A percentile compares a stretch with the other conserved stretches of the same genome.
phyloP scores from a whole-genome alignment of 1,140 invertebrate genomes.

The Drosophila persimilis region DNA sequence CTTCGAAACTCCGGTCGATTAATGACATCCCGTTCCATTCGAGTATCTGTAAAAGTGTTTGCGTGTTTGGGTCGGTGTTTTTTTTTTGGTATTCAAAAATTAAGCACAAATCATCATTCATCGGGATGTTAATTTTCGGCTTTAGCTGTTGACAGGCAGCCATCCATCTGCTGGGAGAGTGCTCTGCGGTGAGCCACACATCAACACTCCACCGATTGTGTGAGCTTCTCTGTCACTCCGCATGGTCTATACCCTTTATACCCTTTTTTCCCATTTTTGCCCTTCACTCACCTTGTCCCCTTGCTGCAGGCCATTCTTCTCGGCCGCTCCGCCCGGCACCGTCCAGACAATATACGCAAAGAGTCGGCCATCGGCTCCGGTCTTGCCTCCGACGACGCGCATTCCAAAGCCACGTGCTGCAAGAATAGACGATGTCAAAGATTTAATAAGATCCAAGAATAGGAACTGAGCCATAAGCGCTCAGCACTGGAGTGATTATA shows the following conservation, averaged over 20 bases:
- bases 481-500: constrained; percentile 48
- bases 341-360: constrained; percentile 96
- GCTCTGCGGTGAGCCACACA: constrained; percentile 33
- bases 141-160: too few relatives aligned
- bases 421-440: constrained; percentile 56
- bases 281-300: constrained; percentile 90
- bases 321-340: constrained; percentile 94
- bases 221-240: background rate
- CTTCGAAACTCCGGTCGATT: constrained; percentile 95
- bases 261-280: too few relatives aligned
- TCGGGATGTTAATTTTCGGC: constrained; percentile 27
- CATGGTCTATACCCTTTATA: background rate
- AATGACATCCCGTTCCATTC: constrained; percentile 93
- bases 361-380: constrained; percentile 90
- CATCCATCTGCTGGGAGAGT: constrained; percentile 4
- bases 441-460: constrained; percentile 55
- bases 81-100: background rate
- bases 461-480: background rate
- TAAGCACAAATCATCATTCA: constrained; percentile 29
- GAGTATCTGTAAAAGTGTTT: constrained; percentile 85
- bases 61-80: background rate
- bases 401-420: constrained; percentile 95
- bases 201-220: constrained; percentile 29
- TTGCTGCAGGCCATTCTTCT: constrained; percentile 92
- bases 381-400: constrained; percentile 95